Base-by-base conservation (phyloP, 2,888 invertebrate species). In the Baronia brevicornis region DNA sequence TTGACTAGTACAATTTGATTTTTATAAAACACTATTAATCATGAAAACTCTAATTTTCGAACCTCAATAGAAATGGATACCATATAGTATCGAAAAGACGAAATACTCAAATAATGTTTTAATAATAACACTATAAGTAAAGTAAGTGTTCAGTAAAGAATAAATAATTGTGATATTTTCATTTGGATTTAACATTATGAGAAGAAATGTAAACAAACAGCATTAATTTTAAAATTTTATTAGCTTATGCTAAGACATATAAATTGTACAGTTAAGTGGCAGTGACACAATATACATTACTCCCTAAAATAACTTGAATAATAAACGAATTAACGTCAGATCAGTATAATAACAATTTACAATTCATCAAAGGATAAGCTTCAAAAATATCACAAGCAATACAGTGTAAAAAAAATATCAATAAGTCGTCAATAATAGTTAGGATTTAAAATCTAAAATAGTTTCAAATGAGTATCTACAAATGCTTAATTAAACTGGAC, bases 251-350 rank as follows among this genome's bases (percentile, higher is more conserved):
- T 41, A 51, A 48, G 44, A 49, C 50, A 60, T 54, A 51, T 55
- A 67, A 54, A 55, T 52, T 57, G 48, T 64, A 50, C 62, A 59
- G 52, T 60, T 65, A 65, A 70, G 69, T 79, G 80, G 80, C 80
- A 80, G 80, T 80, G 80, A 73, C 74, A 49, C 41, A 46, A 41
- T 44, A 45, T 46, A 54, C 45, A 52, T 51, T 52, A 24, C 14
- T 21, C 20, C 28, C 33, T 15, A 5, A 20, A 11, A 33, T 18
- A 30, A 21, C 28, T 38, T 33, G 25, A 25, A 9, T 29, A 25
- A 17, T 10, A 31, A 6, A 24, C 9, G 8, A 11, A 34, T 8
- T n/a, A n/a, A n/a, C n/a, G n/a, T n/a, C n/a, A n/a, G n/a, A n/a
- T n/a, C n/a, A n/a, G n/a, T n/a, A n/a, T n/a, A n/a, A n/a, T n/a